These are phyloP conservation scores for Aethes cnicana DNA, from an alignment of 2,888 invertebrate genomes.

Conservation along the genomic window DNA sequence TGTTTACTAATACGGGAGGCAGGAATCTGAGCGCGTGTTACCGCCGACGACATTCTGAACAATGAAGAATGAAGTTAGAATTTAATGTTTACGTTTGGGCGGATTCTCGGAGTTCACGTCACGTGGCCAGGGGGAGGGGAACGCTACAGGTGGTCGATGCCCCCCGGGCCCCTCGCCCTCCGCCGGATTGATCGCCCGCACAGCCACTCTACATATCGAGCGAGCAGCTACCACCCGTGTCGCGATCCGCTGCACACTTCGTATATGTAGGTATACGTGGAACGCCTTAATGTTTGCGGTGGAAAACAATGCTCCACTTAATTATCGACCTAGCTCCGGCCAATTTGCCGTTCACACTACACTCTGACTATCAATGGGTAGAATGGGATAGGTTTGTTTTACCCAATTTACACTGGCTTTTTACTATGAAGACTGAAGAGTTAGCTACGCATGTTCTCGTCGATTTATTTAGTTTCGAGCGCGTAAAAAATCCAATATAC, in stretches of 20 bases:
- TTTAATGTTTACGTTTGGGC: conserved; percentile 82
- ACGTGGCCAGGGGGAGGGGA: conserved; percentile 53
- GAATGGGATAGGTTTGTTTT: neutral
- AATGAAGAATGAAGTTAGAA: conserved; percentile 81
- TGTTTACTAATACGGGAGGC: conserved; percentile 77
- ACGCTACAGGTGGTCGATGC: conserved; percentile 71
- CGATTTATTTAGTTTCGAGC: too few relatives aligned
- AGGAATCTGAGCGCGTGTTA: conserved; percentile 73
- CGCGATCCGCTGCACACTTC: conserved; percentile 65
- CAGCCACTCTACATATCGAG: conserved; percentile 81
- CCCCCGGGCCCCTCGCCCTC: conserved; percentile 53
- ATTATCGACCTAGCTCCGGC: conserved; percentile 30
- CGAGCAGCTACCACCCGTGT: conserved; percentile 75
- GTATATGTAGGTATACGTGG: conserved; percentile 61
- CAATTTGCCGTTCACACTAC: conserved; percentile 24
- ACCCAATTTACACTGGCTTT: neutral
- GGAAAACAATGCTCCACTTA: conserved; percentile 31
- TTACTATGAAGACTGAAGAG: too few relatives aligned
- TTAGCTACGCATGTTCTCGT: too few relatives aligned
- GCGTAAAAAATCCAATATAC: too few relatives aligned
- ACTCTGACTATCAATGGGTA: conserved; percentile 5
- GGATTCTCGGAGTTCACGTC: conserved; percentile 79
- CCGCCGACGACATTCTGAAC: conserved; percentile 67
- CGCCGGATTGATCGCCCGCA: conserved; percentile 78
- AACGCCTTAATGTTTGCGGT: conserved; percentile 37